A percentile compares a stretch with the other conserved stretches of the same genome.
Evolutionary conservation across 2,888 invertebrate species (phyloP).

Genomic region (Drosophila tanythrix): DNA sequence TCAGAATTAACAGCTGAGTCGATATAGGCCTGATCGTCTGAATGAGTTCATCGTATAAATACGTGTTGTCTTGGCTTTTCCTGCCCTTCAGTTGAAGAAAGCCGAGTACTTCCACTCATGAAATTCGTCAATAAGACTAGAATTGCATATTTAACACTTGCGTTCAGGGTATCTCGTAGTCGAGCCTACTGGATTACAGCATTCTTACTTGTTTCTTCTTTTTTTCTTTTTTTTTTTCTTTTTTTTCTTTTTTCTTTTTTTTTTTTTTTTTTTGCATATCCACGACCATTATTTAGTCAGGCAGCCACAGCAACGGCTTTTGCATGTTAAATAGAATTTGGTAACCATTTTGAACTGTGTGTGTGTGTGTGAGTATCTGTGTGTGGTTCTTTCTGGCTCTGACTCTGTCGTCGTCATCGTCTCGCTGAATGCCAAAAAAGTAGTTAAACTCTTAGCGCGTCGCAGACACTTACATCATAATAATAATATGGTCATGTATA

Average conservation of each 20-base stretch:
- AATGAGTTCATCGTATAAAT: not conserved
- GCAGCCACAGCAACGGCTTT: slow-evolving; percentile 34
- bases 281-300: slow-evolving; percentile 32
- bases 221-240: slow-evolving; percentile 5
- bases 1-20: not conserved
- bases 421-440: slow-evolving; percentile 28
- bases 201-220: not conserved
- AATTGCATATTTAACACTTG: not conserved
- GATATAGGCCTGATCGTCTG: not conserved
- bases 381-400: slow-evolving; percentile 5
- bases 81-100: not conserved
- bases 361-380: not conserved
- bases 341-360: slow-evolving; percentile 22
- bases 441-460: slow-evolving; percentile 39
- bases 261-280: slow-evolving; percentile 17
- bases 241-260: not conserved
- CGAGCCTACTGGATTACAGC: not conserved
- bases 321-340: slow-evolving; percentile 67
- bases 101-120: not conserved
- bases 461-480: slow-evolving; percentile 42
- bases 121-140: not conserved
- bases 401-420: slow-evolving; percentile 21
- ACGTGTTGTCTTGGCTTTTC: not conserved
- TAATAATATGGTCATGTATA: slow-evolving; percentile 20
- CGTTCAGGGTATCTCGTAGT: not conserved